Evolutionary conservation across 2,797 vertebrate species (phyloP).

Genomic region (Siniperca obscura): DNA sequence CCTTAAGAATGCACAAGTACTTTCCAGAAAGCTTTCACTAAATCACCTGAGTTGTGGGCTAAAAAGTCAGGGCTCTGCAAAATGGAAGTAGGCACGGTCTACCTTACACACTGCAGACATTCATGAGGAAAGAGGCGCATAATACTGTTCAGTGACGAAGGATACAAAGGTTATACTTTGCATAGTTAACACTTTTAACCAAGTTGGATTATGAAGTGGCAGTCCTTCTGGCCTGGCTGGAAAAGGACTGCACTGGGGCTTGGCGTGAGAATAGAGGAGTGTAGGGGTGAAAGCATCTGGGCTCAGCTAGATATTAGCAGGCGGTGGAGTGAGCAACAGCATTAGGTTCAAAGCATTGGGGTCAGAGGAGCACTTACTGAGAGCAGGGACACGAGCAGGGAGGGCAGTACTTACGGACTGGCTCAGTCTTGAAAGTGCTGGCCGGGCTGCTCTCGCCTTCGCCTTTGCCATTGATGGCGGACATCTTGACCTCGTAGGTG

Average conservation of each 20-base stretch:
- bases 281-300: slow-evolving; percentile 50
- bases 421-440: slow-evolving; percentile 91
- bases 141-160: slow-evolving; percentile 18
- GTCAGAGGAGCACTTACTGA: slow-evolving; percentile 28
- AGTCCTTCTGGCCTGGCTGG: slow-evolving; percentile 31
- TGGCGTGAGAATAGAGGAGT: slow-evolving; percentile 47
- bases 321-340: slow-evolving; percentile 47
- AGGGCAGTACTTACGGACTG: slow-evolving; percentile 93
- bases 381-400: not conserved
- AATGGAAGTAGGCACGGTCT: not conserved
- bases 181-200: slow-evolving; percentile 36
- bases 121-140: slow-evolving; percentile 11
- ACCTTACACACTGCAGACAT: slow-evolving; percentile 7
- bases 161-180: slow-evolving; percentile 20
- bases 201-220: slow-evolving; percentile 22
- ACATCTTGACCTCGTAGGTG: slow-evolving; percentile 90
- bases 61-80: not conserved
- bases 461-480: slow-evolving; percentile 96
- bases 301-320: slow-evolving; percentile 52
- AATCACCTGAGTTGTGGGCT: slow-evolving; percentile 43
- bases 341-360: slow-evolving; percentile 53
- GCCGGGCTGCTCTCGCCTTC: slow-evolving; percentile 89
- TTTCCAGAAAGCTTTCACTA: slow-evolving; percentile 36
- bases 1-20: slow-evolving; percentile 12
- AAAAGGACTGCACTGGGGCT: slow-evolving; percentile 19